A percentile compares a stretch with the other conserved stretches of the same genome.
These are phyloP conservation scores for Bovichtus variegatus DNA, from an alignment of 2,797 vertebrate genomes.

Conservation along the genomic window DNA sequence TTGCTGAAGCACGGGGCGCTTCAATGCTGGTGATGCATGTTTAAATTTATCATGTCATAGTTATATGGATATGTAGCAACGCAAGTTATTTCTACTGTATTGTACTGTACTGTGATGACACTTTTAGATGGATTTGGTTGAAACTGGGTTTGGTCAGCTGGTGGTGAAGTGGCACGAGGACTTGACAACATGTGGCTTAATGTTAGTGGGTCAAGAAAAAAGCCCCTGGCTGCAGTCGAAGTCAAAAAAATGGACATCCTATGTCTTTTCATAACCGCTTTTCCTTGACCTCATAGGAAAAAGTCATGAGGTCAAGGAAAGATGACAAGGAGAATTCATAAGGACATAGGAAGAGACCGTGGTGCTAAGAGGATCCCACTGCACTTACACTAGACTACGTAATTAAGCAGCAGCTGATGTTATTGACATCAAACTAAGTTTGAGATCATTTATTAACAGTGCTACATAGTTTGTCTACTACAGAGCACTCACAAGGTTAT, in stretches of 20 bases:
- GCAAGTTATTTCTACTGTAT: background rate
- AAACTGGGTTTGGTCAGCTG: background rate
- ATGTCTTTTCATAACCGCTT: too few species aligned
- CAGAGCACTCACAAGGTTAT: background rate
- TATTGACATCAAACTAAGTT: background rate
- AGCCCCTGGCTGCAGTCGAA: too few species aligned
- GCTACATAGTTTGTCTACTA: background rate
- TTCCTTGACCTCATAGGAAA: too few species aligned
- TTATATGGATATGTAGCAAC: background rate
- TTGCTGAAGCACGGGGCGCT: background rate
- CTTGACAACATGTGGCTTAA: background rate
- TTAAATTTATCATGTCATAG: background rate
- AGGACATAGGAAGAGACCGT: too few species aligned
- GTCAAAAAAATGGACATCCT: too few species aligned
- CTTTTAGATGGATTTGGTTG: background rate
- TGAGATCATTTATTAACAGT: background rate
- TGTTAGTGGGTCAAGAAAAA: background rate
- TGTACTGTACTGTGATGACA: background rate
- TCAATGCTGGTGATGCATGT: slow-evolving; percentile 9
- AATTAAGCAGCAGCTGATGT: too few species aligned
- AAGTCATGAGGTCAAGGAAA: too few species aligned
- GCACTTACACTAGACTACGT: too few species aligned
- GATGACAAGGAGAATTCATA: too few species aligned
- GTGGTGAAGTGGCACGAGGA: background rate
- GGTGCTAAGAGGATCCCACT: too few species aligned